Percentiles rank a stretch among this genome's conserved stretches.
Evolutionary conservation across 2,113 vertebrate genomes (phyloP).

Genomic region (Potamarius usumacintae): DNA sequence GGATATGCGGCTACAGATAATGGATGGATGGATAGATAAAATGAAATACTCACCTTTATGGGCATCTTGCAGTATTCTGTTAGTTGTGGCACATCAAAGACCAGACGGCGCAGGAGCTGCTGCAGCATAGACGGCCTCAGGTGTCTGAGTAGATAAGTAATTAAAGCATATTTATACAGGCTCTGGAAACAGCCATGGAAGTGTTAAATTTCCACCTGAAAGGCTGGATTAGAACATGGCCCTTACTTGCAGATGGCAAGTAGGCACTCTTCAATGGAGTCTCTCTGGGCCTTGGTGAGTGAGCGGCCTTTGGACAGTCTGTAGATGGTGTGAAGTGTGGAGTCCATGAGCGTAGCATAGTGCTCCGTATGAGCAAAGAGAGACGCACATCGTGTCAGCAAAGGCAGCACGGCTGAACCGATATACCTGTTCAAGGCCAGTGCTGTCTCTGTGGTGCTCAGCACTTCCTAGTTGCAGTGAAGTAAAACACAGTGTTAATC

Average conservation of each 20-base stretch:
- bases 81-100: constrained; percentile 93
- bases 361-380: constrained; percentile 92
- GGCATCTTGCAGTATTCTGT: constrained; percentile 94
- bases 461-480: constrained; percentile 75
- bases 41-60: constrained; percentile 77
- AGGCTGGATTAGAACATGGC: background rate
- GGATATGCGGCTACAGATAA: too few relatives aligned
- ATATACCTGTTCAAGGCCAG: constrained; percentile 93
- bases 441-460: constrained; percentile 92
- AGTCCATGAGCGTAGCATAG: constrained; percentile 84
- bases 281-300: constrained; percentile 95
- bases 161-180: background rate
- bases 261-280: constrained; percentile 93
- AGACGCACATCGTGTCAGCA: constrained; percentile 91
- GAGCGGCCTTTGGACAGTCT: constrained; percentile 93
- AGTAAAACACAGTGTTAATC: constrained; percentile 1
- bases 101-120: constrained; percentile 89
- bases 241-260: constrained; percentile 93
- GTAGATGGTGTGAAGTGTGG: constrained; percentile 92
- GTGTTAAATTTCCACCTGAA: background rate
- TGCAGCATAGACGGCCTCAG: constrained; percentile 95
- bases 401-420: constrained; percentile 88
- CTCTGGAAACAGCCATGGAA: background rate
- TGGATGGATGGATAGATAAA: too few relatives aligned
- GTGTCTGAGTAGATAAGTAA: constrained; percentile 71